Conservation (phyloP, 1,140 invertebrate genomes). For the Paracyclopina nana region DNA sequence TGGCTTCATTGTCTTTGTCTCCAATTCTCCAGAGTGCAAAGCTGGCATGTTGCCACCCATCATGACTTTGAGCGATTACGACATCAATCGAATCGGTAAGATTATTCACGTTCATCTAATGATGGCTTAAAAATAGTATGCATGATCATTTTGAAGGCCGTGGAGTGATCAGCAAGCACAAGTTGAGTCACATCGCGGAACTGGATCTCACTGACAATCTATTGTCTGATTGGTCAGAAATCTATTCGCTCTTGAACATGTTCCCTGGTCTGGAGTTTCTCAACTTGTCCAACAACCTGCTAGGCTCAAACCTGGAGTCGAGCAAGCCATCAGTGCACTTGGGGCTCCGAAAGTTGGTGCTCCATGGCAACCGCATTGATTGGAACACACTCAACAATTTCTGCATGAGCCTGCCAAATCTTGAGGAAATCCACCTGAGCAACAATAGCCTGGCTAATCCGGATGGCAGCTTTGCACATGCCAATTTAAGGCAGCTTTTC, state of each 20-base stretch:
- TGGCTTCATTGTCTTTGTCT: neutral
- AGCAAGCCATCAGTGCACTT: neutral
- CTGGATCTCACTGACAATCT: constrained; percentile 6
- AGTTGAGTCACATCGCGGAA: constrained; percentile 1
- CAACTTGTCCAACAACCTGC: constrained; percentile 8
- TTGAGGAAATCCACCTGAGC: constrained; percentile 5
- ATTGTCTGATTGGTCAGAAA: constrained; percentile 8
- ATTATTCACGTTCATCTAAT: neutral
- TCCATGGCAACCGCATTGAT: constrained; percentile 2
- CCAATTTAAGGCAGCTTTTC: neutral
- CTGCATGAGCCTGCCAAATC: neutral
- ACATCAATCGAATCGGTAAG: neutral
- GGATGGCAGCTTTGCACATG: neutral
- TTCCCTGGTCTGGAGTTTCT: constrained; percentile 2
- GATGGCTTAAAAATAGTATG: too few relatives aligned
- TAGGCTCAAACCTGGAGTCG: neutral
- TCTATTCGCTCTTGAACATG: neutral
- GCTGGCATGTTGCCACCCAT: neutral
- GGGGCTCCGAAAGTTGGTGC: neutral
- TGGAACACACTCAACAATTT: neutral
- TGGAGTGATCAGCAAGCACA: too few relatives aligned
- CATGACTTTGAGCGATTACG: constrained; percentile 4
- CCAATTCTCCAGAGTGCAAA: constrained; percentile 9
- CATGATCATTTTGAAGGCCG: too few relatives aligned
- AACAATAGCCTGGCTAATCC: constrained; percentile 2